Evolutionary conservation across 2,797 vertebrate genomes (phyloP).

Genomic region (Macrochelys suwanniensis): DNA sequence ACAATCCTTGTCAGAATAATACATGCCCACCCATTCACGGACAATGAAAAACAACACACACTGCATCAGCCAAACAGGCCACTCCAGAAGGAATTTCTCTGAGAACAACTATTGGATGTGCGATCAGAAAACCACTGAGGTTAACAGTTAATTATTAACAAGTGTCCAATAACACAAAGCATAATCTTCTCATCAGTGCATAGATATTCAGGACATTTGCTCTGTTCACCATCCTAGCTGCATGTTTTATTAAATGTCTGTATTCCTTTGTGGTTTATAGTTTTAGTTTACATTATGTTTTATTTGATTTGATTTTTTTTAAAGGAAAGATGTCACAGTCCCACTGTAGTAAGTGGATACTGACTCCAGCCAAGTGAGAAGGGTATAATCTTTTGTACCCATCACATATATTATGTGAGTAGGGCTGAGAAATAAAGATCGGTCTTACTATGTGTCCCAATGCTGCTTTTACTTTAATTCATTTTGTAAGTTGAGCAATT

Average conservation of each 20-base stretch:
- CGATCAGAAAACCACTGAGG: background rate
- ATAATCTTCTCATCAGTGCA: background rate
- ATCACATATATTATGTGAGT: background rate
- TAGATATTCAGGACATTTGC: background rate
- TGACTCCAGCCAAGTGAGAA: background rate
- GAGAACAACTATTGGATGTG: background rate
- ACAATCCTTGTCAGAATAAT: background rate
- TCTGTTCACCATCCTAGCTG: background rate
- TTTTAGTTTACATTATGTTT: background rate
- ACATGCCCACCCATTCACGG: background rate
- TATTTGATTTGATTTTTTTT: background rate
- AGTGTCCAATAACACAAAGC: background rate
- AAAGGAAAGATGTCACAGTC: background rate
- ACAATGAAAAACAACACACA: background rate
- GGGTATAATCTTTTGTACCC: background rate
- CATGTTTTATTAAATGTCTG: background rate
- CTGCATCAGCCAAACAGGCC: background rate
- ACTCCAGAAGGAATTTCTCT: background rate
- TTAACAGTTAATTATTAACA: background rate
- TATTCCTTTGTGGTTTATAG: background rate
- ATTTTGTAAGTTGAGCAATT: background rate
- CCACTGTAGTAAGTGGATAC: background rate
- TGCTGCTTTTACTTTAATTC: background rate
- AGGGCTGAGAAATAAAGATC: background rate
- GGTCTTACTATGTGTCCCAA: too few species aligned